Evolutionary conservation across 2,113 vertebrate species (phyloP).

Genomic region (Plecturocebus donacophilus): DNA sequence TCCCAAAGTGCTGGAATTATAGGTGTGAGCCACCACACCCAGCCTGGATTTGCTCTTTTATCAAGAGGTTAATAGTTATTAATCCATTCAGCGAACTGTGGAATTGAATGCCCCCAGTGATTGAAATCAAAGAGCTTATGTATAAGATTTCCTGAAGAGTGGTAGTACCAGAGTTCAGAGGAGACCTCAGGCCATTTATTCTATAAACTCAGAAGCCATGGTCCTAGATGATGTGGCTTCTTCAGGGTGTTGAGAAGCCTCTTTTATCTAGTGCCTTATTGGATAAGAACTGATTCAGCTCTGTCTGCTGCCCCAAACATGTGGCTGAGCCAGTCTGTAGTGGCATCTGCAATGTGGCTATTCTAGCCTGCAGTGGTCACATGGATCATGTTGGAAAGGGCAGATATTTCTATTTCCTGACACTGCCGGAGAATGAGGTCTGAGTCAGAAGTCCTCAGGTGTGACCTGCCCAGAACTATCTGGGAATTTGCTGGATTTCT

Average conservation of each 20-base stretch:
- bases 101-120: neutral
- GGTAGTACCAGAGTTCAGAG: neutral
- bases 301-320: neutral
- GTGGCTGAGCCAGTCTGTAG: neutral
- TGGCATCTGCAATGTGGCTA: neutral
- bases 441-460: neutral
- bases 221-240: neutral
- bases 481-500: neutral
- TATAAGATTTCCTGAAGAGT: conserved; percentile 24
- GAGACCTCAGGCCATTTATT: neutral
- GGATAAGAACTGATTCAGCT: neutral
- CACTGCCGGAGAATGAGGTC: neutral
- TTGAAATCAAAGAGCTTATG: conserved; percentile 2
- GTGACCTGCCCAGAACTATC: neutral
- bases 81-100: neutral
- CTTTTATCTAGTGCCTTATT: neutral
- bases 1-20: too few relatives aligned
- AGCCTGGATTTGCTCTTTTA: conserved; percentile 25
- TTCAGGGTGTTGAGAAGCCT: neutral
- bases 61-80: neutral
- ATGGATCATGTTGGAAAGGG: neutral
- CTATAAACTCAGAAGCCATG: neutral
- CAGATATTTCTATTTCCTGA: neutral
- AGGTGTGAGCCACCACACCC: too few relatives aligned
- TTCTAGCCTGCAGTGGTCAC: neutral